Evolutionary conservation across 2,113 vertebrate genomes (phyloP), one percentile per base, ranked within the genome.

Genomic region (Antidorcas marsupialis): DNA sequence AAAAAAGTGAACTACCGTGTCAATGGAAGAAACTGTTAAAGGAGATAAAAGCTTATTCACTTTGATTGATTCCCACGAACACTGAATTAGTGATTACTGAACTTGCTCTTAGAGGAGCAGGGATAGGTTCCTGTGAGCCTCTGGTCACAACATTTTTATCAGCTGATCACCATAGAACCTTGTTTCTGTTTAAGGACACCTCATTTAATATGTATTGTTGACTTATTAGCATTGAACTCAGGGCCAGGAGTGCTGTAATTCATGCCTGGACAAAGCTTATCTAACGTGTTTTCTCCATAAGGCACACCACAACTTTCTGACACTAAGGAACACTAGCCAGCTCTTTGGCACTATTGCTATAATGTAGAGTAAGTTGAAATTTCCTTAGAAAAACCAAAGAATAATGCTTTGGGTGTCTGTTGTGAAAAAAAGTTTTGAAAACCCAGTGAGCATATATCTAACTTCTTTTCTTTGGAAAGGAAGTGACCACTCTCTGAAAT

Each of bases 341-440:
- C 16, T 62, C 19, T 52, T 57, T 10, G 81, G 71, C 52, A 67
- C n/a, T 86, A 74, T 39, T 74, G n/a, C 27, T 74, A 2, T 93
- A 36, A 87, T 60, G 21, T 16, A 52, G 43, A 71, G 79, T 45
- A 81, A 71, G 28, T 81, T 94, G 91, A 87, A 90, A 79, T 57
- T n/a, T 11, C 55, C 62, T 55, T 59, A 93, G 74, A 43, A 95
- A 91, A 95, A 79, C 1, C 23, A 94, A 83, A 94, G 62, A 67
- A 86, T 60, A 55, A 76, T 82, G 36, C 23, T 89, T 94, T 52
- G 52, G 36, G n/a, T 12, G 36, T n/a, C 33, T 84, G 0, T 47
- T 95, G n/a, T 82, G 45, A 74, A 96, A 96, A 95, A 94, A 23
- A 53, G 1, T 45, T 45, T 88, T 92, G 36, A 89, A 94, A 96